These are phyloP conservation scores for Hoplostethus mediterraneus DNA, from an alignment of 2,797 vertebrate genomes.

Conservation along the genomic window DNA sequence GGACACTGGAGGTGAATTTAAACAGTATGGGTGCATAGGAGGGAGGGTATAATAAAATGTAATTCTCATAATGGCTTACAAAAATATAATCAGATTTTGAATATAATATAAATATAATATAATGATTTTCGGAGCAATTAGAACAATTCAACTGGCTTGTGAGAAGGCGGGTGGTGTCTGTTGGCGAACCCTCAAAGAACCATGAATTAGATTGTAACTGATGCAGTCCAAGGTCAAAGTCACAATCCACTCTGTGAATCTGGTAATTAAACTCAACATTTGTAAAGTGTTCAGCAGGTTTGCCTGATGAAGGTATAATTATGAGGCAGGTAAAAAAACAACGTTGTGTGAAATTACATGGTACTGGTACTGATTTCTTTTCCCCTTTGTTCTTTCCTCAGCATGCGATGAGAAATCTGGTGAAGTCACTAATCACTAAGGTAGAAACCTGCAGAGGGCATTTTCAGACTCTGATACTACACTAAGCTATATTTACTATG, in stretches of 20 bases:
- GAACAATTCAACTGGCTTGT: neutral
- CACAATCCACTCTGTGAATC: neutral
- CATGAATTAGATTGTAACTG: neutral
- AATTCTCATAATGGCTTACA: neutral
- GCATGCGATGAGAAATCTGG: conserved; percentile 1
- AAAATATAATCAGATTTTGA: neutral
- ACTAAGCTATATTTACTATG: conserved; percentile 62
- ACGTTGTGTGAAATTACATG: conserved; percentile 20
- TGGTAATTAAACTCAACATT: conserved; percentile 13
- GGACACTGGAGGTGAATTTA: conserved; percentile 36
- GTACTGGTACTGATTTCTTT: conserved; percentile 25
- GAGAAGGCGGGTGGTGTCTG: neutral
- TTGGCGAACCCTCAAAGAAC: neutral
- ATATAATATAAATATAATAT: no score
- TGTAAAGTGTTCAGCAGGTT: conserved; percentile 1
- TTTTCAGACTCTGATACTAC: conserved; percentile 62
- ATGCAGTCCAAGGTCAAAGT: conserved; percentile 3
- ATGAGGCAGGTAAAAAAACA: conserved; percentile 6
- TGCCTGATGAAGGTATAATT: conserved; percentile 15
- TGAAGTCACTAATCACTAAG: conserved; percentile 16
- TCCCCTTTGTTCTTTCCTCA: conserved; percentile 4
- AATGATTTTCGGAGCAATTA: conserved; percentile 5
- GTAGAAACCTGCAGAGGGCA: conserved; percentile 34
- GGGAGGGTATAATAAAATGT: neutral
- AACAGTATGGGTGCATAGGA: neutral